Base-by-base conservation (phyloP, 2,113 vertebrate species). In the Hippocampus barbouri region DNA sequence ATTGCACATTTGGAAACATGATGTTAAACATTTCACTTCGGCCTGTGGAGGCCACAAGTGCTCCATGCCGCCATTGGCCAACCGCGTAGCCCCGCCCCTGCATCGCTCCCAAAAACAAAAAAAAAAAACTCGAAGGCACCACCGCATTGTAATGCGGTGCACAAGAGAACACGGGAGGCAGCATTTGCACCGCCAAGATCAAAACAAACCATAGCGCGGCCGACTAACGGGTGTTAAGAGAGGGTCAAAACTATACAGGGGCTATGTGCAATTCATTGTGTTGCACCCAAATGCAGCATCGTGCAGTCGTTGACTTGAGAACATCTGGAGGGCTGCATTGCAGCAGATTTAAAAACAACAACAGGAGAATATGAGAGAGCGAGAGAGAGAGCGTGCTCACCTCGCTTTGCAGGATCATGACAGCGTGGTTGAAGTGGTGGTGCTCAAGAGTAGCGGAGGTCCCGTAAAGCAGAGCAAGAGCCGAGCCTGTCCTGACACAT, bases 361-460 rank as follows among this genome's bases (percentile, higher is more conserved):
- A 66, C 43, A 66, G 27, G 1, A 30, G 34, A 38, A 38, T 38
- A 38, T 6, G 34, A 38, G 34, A 38, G 34, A 38, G 34, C 54
- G 70, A 27, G 73, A 56, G 82, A 77, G n/a, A n/a, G 79, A 77
- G 57, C 73, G 38, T 76, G 68, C 79, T 73, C 93, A 99, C 98
- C 96, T 98, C 97, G 66, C 98, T 99, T 88, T 98, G 98, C 89
- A 99, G 95, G 91, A 99, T 99, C 98, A 99, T 99, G 86, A 99
- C 97, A 18, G 98, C 98, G 0, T 99, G 98, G 91, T 99, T 99
- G 89, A 99, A 99, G 80, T 99, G 98, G 89, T 99, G 98, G 75
- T 99, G 98, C 84, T 99, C 97, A 86, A 99, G 90, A 2, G 98
- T 99, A 76, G 98, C 98, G 21, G 97, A 99, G 63, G 98, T 99